Percentiles rank a stretch among this genome's conserved stretches.
These are phyloP conservation scores for Acromyrmex heyeri DNA, from an alignment of 1,140 invertebrate genomes.

Conservation along the genomic window DNA sequence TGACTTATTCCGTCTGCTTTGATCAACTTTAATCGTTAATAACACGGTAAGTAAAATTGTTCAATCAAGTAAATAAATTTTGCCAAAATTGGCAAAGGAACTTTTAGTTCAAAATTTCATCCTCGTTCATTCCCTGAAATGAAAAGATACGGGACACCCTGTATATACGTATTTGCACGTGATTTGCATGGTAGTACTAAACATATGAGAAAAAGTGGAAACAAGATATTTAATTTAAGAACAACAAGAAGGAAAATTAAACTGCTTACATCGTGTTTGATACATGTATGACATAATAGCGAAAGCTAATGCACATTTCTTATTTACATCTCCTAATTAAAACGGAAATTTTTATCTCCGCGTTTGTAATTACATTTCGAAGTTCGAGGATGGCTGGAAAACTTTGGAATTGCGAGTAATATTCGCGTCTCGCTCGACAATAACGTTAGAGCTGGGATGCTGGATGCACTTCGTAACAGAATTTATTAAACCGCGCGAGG, in stretches of 20 bases:
- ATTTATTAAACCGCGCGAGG: slow-evolving; percentile 1
- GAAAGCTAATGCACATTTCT: not conserved
- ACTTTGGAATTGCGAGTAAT: slow-evolving; percentile 36
- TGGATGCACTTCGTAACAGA: slow-evolving; percentile 11
- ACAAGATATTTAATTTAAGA: not conserved
- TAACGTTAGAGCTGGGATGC: slow-evolving; percentile 40
- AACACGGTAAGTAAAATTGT: too few relatives aligned
- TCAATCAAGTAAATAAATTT: too few relatives aligned
- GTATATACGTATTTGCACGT: not conserved
- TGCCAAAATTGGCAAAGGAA: too few relatives aligned
- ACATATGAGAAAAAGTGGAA: not conserved
- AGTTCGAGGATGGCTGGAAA: slow-evolving; percentile 30
- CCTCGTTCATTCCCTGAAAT: too few relatives aligned
- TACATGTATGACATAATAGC: not conserved
- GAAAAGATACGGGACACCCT: too few relatives aligned
- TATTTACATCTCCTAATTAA: not conserved
- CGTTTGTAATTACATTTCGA: slow-evolving; percentile 45
- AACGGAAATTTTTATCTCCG: slow-evolving; percentile 33
- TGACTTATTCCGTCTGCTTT: too few relatives aligned
- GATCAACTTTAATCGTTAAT: too few relatives aligned
- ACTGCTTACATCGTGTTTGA: not conserved
- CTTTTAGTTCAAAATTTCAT: too few relatives aligned
- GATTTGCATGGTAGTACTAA: not conserved
- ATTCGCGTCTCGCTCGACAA: slow-evolving; percentile 42
- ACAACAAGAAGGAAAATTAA: too few relatives aligned